Evolutionary conservation across 2,888 invertebrate species (phyloP), one percentile per base, ranked within the genome.

Genomic region (Thumatha senex): DNA sequence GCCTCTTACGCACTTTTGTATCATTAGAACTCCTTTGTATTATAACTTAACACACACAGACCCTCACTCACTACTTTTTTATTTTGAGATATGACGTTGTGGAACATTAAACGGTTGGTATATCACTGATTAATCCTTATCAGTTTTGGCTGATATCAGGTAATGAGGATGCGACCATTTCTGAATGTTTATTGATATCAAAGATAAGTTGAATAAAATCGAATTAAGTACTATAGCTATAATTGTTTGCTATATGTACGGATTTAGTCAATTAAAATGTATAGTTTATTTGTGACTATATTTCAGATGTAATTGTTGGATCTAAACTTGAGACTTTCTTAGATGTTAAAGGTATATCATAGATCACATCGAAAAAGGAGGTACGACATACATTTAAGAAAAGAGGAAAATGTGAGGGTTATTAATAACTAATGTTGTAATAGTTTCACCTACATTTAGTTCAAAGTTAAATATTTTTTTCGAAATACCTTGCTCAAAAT

Each of bases 111-210:
- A 40, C 18, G 52, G 53, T 48, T 61, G 51, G 51, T 52, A 48
- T 61, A 65, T 64, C 64, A 67, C 41, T 54, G 59, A 67, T 64
- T 53, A 34, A 10, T 31, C 8, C 40, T 59, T 67, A 66, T 66
- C 66, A 62, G 40, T 40, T 31, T 46, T 11, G 35, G n/a, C 35
- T 34, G 42, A 55, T 67, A 67, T 67, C 64, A 33, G 67, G 64
- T 66, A 64, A 40, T 42, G 34, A 48, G 48, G 51, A n/a, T 34
- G 40, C 48, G 38, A 46, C 40, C 54, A 52, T 41, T 51, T 50
- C 36, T 34, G 41, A 49, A 44, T 40, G 12, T 51, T 36, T 42
- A 11, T 48, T 44, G 51, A 58, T 56, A 47, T 49, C 29, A 48
- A 45, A 18, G 48, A 48, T 48, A 43, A 48, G 36, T 38, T 35